Conservation (phyloP, 2,797 vertebrate species). For the Syndactyla subalaris region DNA sequence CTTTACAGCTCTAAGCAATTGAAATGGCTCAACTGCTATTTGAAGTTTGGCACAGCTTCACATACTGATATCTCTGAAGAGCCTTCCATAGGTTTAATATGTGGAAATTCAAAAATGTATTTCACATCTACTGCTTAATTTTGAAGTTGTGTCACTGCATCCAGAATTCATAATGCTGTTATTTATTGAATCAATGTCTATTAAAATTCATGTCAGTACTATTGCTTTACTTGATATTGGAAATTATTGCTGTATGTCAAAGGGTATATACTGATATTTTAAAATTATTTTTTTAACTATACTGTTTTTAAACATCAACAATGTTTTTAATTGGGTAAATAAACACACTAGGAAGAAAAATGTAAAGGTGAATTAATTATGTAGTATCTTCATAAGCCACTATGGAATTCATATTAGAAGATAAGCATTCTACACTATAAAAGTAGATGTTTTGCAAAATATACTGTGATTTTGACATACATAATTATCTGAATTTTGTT, state of each 20-base stretch:
- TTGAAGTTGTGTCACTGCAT: neutral
- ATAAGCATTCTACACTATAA: neutral
- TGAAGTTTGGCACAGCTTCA: neutral
- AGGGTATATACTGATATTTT: neutral
- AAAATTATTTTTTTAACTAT: neutral
- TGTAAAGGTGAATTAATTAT: neutral
- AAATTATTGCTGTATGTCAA: neutral
- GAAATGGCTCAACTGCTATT: neutral
- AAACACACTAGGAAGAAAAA: neutral
- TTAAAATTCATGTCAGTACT: neutral
- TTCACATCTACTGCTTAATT: neutral
- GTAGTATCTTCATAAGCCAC: neutral
- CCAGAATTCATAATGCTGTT: neutral
- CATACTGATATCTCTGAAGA: neutral
- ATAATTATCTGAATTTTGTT: neutral
- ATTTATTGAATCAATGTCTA: neutral
- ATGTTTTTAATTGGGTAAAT: neutral
- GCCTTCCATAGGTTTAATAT: neutral
- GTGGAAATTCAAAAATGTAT: neutral
- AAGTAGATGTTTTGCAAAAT: conserved; percentile 14
- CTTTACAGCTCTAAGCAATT: neutral
- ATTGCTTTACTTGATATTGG: neutral
- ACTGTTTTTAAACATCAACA: neutral
- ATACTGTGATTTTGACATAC: neutral
- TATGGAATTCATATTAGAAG: neutral